A percentile compares a stretch with the other conserved stretches of the same genome.
Evolutionary conservation across 2,888 invertebrate species (phyloP).

Genomic region (Microctonus brassicae): DNA sequence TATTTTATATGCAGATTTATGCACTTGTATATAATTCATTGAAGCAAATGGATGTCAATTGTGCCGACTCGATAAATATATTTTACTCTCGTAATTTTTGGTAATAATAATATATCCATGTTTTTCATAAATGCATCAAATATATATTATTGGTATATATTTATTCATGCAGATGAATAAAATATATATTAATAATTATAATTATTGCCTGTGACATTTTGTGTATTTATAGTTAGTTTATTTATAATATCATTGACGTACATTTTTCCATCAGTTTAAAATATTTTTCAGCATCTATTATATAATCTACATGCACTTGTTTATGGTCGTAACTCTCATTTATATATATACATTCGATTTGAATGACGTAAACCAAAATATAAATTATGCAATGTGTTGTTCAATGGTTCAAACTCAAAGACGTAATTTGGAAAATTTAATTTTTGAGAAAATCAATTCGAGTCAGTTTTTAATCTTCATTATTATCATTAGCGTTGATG

Average conservation of each 20-base stretch:
- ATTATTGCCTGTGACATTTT: background rate
- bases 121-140: background rate
- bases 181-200: constrained; percentile 12
- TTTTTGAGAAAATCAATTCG: too few species aligned
- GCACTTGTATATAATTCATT: background rate
- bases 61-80: background rate
- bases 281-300: background rate
- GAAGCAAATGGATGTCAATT: background rate
- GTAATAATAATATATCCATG: background rate
- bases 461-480: too few species aligned
- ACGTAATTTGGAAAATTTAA: too few species aligned
- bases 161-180: background rate
- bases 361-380: too few species aligned
- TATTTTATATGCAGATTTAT: background rate
- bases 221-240: background rate
- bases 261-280: background rate
- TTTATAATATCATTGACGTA: constrained; percentile 12
- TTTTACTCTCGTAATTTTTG: background rate
- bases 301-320: background rate
- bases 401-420: too few species aligned
- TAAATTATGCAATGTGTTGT: too few species aligned
- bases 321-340: too few species aligned
- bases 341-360: too few species aligned
- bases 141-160: background rate
- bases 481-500: too few species aligned